Evolutionary conservation across 2,888 invertebrate species (phyloP).

Genomic region (Dioctria rufipes): DNA sequence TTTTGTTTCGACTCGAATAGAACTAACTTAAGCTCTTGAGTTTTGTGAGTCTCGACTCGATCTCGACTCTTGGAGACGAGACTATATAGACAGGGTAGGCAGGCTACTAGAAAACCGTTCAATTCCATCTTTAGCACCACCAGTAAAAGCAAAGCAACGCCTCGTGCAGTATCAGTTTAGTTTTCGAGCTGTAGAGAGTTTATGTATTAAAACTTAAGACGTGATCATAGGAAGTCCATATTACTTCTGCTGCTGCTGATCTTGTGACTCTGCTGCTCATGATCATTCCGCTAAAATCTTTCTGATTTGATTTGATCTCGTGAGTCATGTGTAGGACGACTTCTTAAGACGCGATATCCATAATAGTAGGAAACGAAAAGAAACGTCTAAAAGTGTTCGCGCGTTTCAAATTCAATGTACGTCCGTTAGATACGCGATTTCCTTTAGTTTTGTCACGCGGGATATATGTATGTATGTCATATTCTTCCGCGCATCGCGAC

Average conservation of each 20-base stretch:
- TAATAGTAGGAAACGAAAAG: neutral
- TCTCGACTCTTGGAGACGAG: neutral
- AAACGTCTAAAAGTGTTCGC: conserved; percentile 1
- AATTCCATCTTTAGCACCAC: conserved; percentile 11
- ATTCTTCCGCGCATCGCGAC: conserved; percentile 23
- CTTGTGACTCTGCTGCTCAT: neutral
- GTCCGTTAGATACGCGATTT: neutral
- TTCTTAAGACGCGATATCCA: neutral
- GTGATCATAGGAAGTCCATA: conserved; percentile 18
- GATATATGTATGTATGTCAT: neutral
- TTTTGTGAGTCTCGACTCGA: neutral
- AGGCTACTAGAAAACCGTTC: neutral
- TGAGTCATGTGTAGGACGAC: neutral
- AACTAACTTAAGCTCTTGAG: neutral
- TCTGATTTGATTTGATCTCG: neutral
- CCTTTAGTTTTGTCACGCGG: conserved; percentile 1
- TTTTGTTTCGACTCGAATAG: too few relatives aligned
- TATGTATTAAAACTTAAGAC: conserved; percentile 17
- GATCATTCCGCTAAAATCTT: neutral
- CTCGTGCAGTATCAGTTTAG: conserved; percentile 31
- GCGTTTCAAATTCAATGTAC: neutral
- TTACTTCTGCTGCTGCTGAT: conserved; percentile 4
- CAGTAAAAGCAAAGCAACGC: neutral
- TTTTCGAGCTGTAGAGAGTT: conserved; percentile 34
- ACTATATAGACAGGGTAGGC: neutral